phyloP scores from a whole-genome alignment of 2,113 vertebrate genomes.

The Hippoglossus stenolepis region DNA sequence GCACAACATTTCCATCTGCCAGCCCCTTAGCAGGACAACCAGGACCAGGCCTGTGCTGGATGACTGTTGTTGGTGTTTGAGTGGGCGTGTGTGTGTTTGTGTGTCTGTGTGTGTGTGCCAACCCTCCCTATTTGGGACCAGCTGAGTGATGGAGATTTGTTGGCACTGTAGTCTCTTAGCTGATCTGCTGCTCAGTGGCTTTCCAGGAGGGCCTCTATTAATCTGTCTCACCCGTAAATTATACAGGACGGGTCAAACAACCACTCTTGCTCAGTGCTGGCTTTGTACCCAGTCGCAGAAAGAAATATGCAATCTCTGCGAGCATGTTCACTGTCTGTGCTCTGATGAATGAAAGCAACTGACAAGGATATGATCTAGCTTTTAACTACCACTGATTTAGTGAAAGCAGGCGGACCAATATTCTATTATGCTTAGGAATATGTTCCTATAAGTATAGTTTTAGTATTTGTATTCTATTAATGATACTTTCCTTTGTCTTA shows the following conservation, averaged over 20 bases:
- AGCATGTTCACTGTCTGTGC: conserved; percentile 15
- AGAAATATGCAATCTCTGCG: conserved; percentile 29
- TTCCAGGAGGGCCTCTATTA: conserved; percentile 74
- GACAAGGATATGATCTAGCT: background rate
- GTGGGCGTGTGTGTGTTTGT: conserved; percentile 14
- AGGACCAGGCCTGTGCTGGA: conserved; percentile 43
- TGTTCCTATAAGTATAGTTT: background rate
- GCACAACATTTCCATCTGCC: conserved; percentile 71
- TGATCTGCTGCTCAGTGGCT: conserved; percentile 75
- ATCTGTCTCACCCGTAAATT: conserved; percentile 64
- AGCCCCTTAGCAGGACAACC: conserved; percentile 64
- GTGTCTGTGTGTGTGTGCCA: conserved; percentile 43
- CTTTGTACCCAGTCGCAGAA: conserved; percentile 21
- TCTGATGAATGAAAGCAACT: conserved; percentile 18
- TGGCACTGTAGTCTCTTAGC: conserved; percentile 63
- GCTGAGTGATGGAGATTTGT: conserved; percentile 73
- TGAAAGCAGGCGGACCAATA: background rate
- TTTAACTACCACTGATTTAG: background rate
- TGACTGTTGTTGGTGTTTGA: conserved; percentile 35
- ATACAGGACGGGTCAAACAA: conserved; percentile 62
- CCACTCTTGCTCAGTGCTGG: conserved; percentile 25
- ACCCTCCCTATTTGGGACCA: conserved; percentile 65
- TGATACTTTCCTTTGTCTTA: too few species aligned
- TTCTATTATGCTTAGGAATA: background rate
- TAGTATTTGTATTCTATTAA: background rate